Percentiles rank a stretch among this genome's conserved stretches.
These are phyloP conservation scores for Sinonovacula constricta DNA, from an alignment of 1,140 invertebrate species.

Conservation along the genomic window DNA sequence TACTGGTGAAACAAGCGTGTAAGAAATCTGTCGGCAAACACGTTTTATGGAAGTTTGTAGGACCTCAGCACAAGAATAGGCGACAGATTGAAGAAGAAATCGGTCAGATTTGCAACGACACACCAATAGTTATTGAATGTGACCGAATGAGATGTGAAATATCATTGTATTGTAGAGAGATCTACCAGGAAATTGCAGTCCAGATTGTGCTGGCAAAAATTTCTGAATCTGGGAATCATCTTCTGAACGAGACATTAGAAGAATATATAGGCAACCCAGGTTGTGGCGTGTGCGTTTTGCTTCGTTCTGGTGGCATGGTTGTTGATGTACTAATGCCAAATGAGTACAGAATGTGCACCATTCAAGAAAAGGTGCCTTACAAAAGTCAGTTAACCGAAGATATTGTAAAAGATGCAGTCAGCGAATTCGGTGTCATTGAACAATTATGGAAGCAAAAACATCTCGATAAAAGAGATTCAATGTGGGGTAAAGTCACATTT, in stretches of 20 bases:
- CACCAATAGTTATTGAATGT: conserved; percentile 60
- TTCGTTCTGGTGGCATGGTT: conserved; percentile 48
- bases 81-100: conserved; percentile 54
- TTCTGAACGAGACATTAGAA: conserved; percentile 52
- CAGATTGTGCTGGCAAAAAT: conserved; percentile 24
- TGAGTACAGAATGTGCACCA: conserved; percentile 54
- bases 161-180: conserved; percentile 48
- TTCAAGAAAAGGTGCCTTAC: conserved; percentile 22
- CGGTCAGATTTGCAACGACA: conserved; percentile 11
- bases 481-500: conserved; percentile 65
- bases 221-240: conserved; percentile 18
- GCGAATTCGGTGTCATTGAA: conserved; percentile 10
- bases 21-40: conserved; percentile 56
- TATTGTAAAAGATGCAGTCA: conserved; percentile 1
- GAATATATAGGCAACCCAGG: conserved; percentile 21
- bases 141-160: conserved; percentile 58
- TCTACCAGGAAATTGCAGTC: background rate
- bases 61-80: conserved; percentile 58
- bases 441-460: conserved; percentile 15
- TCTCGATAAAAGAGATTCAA: conserved; percentile 13
- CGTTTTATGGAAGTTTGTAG: conserved; percentile 61
- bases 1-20: conserved; percentile 47
- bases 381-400: conserved; percentile 17
- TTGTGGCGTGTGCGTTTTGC: conserved; percentile 31
- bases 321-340: conserved; percentile 52